Conservation (phyloP, 2,113 vertebrate species). For the Cathartes aura region DNA sequence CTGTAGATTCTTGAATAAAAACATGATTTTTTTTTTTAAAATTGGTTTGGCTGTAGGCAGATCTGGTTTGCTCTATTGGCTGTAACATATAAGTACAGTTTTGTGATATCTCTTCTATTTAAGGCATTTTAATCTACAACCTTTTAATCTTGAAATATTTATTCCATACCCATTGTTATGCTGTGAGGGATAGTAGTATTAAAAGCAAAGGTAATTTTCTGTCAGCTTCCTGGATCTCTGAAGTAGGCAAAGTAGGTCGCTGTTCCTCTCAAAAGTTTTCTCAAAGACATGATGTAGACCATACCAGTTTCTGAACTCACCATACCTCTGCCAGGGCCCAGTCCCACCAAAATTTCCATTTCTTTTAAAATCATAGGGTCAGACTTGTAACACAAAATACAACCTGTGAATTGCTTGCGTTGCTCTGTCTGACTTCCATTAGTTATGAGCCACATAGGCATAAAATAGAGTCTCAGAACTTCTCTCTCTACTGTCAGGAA, state of each 20-base stretch:
- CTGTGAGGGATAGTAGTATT: background rate
- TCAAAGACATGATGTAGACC: background rate
- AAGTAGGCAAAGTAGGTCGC: background rate
- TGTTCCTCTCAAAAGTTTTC: background rate
- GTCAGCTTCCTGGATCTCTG: background rate
- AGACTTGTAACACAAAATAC: background rate
- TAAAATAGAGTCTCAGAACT: background rate
- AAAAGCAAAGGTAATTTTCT: background rate
- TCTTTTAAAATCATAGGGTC: background rate
- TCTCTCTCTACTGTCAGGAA: background rate
- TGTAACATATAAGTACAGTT: background rate
- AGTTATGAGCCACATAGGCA: background rate
- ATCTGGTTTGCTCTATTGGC: background rate
- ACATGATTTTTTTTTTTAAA: background rate
- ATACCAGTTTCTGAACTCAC: background rate
- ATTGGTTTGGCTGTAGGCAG: background rate
- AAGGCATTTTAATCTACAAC: background rate
- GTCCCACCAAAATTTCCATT: background rate
- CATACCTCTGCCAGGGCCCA: background rate
- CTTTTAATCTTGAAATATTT: background rate
- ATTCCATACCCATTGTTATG: background rate
- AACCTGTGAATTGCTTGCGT: background rate
- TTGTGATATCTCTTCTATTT: background rate
- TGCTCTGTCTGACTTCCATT: background rate
- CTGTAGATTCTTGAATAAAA: background rate